A percentile compares a stretch with the other conserved stretches of the same genome.
Evolutionary conservation across 2,113 vertebrate species (phyloP).

Genomic region (Odobenus rosmarus): DNA sequence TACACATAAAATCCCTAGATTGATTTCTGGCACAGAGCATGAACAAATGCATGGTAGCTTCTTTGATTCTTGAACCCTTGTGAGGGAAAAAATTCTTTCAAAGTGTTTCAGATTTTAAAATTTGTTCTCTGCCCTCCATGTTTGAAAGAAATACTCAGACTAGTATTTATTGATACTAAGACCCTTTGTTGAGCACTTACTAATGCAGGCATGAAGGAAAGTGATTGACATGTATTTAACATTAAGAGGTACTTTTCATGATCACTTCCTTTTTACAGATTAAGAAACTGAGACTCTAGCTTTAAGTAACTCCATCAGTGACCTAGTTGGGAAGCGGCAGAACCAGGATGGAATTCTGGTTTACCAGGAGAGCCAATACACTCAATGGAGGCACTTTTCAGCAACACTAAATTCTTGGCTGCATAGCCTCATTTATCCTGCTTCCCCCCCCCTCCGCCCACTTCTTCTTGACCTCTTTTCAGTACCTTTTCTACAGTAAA

Average conservation of each 20-base stretch:
- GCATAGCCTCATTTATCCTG: not conserved
- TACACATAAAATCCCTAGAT: not conserved
- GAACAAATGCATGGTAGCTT: not conserved
- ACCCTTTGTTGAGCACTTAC: not conserved
- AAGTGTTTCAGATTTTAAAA: not conserved
- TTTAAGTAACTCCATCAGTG: not conserved
- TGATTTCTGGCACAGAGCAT: not conserved
- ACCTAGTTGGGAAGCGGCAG: not conserved
- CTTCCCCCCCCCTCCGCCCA: too few relatives aligned
- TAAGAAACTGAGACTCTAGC: not conserved
- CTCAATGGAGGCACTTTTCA: not conserved
- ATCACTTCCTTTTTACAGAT: not conserved
- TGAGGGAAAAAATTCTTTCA: not conserved
- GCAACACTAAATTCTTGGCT: not conserved
- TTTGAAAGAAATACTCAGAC: not conserved
- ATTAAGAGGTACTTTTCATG: not conserved
- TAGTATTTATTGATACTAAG: not conserved
- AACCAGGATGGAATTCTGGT: not conserved
- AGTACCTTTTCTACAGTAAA: not conserved
- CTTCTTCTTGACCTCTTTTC: not conserved
- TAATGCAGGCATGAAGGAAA: not conserved
- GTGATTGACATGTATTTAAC: not conserved
- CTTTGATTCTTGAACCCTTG: not conserved
- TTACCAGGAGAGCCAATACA: not conserved
- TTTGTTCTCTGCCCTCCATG: not conserved